Evolutionary conservation across 2,797 vertebrate genomes (phyloP).

Genomic region (Salarias fasciatus): DNA sequence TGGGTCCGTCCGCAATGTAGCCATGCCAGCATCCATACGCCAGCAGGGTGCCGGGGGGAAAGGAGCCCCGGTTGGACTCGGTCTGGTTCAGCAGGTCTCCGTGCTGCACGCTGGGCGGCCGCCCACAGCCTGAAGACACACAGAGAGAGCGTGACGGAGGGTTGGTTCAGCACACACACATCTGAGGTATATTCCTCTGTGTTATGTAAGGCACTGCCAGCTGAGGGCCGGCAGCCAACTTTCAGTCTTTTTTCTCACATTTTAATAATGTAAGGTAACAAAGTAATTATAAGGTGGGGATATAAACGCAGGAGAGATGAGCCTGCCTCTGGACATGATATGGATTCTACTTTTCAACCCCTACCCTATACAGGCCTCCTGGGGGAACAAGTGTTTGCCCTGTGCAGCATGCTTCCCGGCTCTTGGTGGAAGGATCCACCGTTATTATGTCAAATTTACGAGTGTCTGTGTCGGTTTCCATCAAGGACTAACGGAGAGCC

Average conservation of each 20-base stretch:
- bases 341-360: conserved; percentile 26
- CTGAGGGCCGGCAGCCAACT: conserved; percentile 20
- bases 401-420: background rate
- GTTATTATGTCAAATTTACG: conserved; percentile 12
- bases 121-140: conserved; percentile 74
- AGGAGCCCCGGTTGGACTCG: conserved; percentile 80
- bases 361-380: conserved; percentile 12
- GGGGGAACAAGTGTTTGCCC: conserved; percentile 10
- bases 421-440: background rate
- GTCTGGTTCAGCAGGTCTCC: conserved; percentile 82
- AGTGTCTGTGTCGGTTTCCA: conserved; percentile 16
- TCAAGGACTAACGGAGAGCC: conserved; percentile 7
- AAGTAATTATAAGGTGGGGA: conserved; percentile 23
- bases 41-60: conserved; percentile 77
- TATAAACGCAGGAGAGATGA: conserved; percentile 18
- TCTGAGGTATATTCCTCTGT: background rate
- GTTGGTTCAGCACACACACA: background rate
- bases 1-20: conserved; percentile 75
- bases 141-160: conserved; percentile 5
- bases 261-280: conserved; percentile 32
- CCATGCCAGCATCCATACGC: conserved; percentile 80
- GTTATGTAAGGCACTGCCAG: conserved; percentile 8
- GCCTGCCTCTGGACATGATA: conserved; percentile 21
- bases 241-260: conserved; percentile 12
- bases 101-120: conserved; percentile 74